Base-by-base conservation (phyloP, 2,888 invertebrate genomes). In the Pollenia amentaria region DNA sequence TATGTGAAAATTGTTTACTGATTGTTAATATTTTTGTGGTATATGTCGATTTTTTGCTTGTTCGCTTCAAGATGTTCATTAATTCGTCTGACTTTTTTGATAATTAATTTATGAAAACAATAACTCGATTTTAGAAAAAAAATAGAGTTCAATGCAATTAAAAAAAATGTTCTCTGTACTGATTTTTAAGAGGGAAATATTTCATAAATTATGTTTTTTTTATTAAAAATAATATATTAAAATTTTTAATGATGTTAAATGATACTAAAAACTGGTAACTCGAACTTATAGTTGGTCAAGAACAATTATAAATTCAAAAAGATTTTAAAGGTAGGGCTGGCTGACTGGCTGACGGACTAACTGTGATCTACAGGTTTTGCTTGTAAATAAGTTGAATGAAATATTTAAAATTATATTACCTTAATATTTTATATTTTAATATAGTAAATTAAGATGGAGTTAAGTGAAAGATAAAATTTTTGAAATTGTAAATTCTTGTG, bases 21-120 rank as follows among this genome's bases (percentile, higher is more conserved):
- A 62, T 62, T 75, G 16, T 18, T 40, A 18, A 46, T 46, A 4
- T 46, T 65, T 10, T 55, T 55, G 7, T 12, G 64, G 38, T 64
- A 55, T 4, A 4, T 76, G 44, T n/a, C 16, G 14, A 44, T 67
- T 46, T 42, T 53, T 44, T 40, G 65, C 48, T 53, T 42, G 40
- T 14, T 18, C 11, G 1, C n/a, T 69, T 40, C 38, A 72, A 46
- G 29, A 38, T 64, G 53, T 65, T 64, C 38, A 75, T 51, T 62
- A 67, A 60, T 62, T 67, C 77, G 65, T 9, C 53, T 77, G 75
- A 76, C 62, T 78, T 77, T 75, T 72, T 8, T 60, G 57, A 53
- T 60, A 60, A 77, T 72, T 81, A 85, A 72, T 85, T 85, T 67
- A 76, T 64, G 12, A 80, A 65, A 80, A 44, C 40, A 46, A 60